Percentiles rank a stretch among this genome's conserved stretches.
phyloP scores from a whole-genome alignment of 2,113 vertebrate genomes.

The Pedionomus torquatus region DNA sequence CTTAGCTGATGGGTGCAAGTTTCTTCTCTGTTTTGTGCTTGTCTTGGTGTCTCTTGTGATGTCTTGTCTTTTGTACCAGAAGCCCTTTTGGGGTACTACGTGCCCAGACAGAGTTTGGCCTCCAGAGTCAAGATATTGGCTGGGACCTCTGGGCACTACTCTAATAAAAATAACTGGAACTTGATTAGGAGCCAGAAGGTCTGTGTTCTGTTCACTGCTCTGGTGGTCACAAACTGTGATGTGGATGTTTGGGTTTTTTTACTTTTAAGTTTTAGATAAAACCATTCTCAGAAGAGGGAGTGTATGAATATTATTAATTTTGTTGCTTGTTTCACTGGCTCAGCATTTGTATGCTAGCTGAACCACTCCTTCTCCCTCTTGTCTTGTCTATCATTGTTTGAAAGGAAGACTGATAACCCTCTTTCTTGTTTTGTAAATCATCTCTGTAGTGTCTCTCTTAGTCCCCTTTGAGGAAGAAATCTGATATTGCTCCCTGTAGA shows the following conservation, averaged over 20 bases:
- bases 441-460: background rate
- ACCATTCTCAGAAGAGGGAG: background rate
- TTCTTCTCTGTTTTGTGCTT: background rate
- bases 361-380: background rate
- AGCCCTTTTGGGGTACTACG: background rate
- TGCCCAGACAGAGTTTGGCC: background rate
- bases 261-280: background rate
- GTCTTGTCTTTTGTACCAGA: background rate
- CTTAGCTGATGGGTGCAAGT: background rate
- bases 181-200: slow-evolving; percentile 34
- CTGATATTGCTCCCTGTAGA: background rate
- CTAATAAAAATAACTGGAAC: slow-evolving; percentile 10
- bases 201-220: slow-evolving; percentile 35
- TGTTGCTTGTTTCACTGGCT: background rate
- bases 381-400: background rate
- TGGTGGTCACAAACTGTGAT: slow-evolving; percentile 9
- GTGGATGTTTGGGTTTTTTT: background rate
- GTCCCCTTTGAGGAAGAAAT: background rate
- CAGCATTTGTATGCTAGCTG: background rate
- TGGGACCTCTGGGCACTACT: background rate
- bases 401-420: background rate
- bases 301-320: background rate
- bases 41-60: background rate
- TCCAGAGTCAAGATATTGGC: background rate
- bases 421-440: background rate